Evolutionary conservation across 2,113 vertebrate species (phyloP).

Genomic region (Bubo scandiacus): DNA sequence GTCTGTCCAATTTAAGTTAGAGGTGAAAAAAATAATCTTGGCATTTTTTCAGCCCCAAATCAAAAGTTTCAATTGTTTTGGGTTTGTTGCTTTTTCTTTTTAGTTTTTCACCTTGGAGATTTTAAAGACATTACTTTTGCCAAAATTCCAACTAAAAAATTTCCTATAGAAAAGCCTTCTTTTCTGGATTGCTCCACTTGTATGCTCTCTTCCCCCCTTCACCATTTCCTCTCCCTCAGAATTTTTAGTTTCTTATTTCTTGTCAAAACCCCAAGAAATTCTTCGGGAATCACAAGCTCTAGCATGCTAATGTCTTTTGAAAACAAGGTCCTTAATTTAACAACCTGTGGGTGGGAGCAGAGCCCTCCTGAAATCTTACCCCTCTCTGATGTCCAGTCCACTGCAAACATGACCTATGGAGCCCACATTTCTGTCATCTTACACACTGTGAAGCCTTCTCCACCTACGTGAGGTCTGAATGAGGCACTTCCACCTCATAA

Average conservation of each 20-base stretch:
- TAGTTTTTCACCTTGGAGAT: background rate
- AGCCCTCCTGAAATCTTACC: background rate
- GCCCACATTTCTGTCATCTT: background rate
- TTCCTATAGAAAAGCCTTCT: background rate
- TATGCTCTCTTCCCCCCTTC: fast-evolving
- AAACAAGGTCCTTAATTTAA: background rate
- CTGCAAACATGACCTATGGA: background rate
- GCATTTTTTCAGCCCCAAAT: background rate
- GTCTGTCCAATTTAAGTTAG: background rate
- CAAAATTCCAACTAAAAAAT: background rate
- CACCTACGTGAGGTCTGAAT: background rate
- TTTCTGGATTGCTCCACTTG: background rate
- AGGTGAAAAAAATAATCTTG: background rate
- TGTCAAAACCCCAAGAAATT: background rate
- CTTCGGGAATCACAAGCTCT: background rate
- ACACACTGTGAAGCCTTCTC: background rate
- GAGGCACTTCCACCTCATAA: background rate
- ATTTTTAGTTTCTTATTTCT: background rate
- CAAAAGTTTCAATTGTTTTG: background rate
- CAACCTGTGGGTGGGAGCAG: background rate
- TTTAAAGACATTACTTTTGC: background rate
- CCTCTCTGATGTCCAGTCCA: background rate
- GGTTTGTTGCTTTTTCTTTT: background rate
- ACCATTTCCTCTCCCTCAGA: background rate
- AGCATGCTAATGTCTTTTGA: background rate